Evolutionary conservation across 2,113 vertebrate genomes (phyloP).

Genomic region (Oxyura jamaicensis): DNA sequence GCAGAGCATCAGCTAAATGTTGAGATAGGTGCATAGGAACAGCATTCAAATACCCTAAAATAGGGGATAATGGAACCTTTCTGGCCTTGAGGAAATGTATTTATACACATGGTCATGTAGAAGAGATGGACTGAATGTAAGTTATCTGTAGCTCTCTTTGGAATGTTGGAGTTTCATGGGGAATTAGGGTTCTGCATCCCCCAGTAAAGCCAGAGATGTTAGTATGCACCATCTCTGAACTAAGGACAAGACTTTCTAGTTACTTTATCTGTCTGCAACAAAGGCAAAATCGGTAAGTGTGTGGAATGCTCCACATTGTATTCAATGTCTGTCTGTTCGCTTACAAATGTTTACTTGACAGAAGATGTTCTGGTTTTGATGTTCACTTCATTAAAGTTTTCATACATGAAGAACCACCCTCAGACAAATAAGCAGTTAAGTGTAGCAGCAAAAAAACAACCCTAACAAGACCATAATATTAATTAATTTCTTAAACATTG

Average conservation of each 20-base stretch:
- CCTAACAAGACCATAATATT: not conserved
- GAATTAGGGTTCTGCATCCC: not conserved
- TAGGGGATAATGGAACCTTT: not conserved
- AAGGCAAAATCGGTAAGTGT: not conserved
- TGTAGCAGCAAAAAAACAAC: not conserved
- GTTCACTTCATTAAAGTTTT: conserved; percentile 6
- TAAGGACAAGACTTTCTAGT: not conserved
- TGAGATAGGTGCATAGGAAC: not conserved
- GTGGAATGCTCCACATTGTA: not conserved
- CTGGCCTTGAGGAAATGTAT: not conserved
- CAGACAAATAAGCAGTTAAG: conserved; percentile 1
- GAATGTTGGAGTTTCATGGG: not conserved
- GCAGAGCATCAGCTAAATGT: not conserved
- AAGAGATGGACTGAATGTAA: not conserved
- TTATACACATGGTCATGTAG: not conserved
- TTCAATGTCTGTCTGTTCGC: not conserved
- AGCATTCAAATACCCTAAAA: not conserved
- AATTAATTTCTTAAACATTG: conserved; percentile 10
- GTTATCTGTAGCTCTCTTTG: not conserved
- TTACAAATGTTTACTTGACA: not conserved
- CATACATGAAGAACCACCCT: not conserved
- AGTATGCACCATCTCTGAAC: not conserved
- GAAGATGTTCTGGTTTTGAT: not conserved
- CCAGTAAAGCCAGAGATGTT: not conserved
- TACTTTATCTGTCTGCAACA: not conserved